These are phyloP conservation scores for Pontoporia blainvillei DNA, from an alignment of 2,113 vertebrate species.

Conservation along the genomic window DNA sequence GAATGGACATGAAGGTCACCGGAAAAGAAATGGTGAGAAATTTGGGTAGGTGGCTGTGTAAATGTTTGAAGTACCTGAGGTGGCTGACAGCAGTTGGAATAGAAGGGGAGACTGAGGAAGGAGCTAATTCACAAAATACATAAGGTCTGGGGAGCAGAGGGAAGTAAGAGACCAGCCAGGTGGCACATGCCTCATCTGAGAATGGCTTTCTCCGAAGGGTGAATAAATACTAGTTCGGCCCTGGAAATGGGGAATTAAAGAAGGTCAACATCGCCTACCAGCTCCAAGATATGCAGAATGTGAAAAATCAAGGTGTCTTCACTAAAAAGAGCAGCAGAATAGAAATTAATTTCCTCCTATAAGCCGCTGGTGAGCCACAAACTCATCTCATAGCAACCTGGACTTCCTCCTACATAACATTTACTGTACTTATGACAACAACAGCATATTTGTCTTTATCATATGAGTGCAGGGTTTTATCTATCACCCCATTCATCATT, in stretches of 20 bases:
- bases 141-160: neutral
- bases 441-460: neutral
- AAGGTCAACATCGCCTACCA: neutral
- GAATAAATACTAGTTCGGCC: neutral
- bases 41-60: neutral
- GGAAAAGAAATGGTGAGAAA: neutral
- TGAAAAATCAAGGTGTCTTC: neutral
- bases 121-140: neutral
- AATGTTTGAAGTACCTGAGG: neutral
- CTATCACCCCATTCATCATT: neutral
- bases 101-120: neutral
- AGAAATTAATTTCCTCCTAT: neutral
- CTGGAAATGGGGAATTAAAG: neutral
- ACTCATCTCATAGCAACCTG: neutral
- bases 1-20: neutral
- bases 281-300: neutral
- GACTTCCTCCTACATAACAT: neutral
- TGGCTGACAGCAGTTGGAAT: neutral
- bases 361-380: neutral
- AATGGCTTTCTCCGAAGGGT: neutral
- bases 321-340: neutral
- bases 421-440: neutral
- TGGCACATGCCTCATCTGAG: neutral
- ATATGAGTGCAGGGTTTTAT: neutral
- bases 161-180: neutral